phyloP scores from a whole-genome alignment of 2,797 vertebrate species.

The Somateria mollissima region DNA sequence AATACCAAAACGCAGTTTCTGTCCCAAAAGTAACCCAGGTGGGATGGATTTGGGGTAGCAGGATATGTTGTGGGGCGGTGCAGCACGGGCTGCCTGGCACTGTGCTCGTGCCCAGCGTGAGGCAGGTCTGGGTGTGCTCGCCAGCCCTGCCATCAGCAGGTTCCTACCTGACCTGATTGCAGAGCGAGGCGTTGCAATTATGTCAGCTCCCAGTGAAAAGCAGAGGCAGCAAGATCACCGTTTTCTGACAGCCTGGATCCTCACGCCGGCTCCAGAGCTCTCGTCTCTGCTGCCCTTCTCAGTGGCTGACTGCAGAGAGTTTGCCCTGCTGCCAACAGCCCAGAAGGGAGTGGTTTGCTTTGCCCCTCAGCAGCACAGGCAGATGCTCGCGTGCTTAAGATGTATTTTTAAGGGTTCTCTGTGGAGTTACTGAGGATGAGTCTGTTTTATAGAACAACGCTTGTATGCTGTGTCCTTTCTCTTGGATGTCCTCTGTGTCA shows the following conservation, averaged over 20 bases:
- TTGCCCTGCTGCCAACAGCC: fast-evolving
- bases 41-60: background rate
- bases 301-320: background rate
- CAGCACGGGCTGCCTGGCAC: no score
- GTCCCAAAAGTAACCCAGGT: no score
- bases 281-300: background rate
- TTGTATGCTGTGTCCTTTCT: no score
- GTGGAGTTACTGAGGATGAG: no score
- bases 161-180: background rate
- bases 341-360: background rate
- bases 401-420: background rate
- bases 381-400: background rate
- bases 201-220: background rate
- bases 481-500: no score
- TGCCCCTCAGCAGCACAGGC: background rate
- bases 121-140: no score
- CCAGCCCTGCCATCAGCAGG: background rate
- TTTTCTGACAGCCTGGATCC: background rate
- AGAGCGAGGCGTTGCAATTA: background rate
- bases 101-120: background rate
- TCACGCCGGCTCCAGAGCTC: fast-evolving
- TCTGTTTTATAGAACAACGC: background rate
- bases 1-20: fast-evolving
- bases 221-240: fast-evolving
- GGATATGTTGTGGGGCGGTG: fast-evolving